Evolutionary conservation across 2,888 invertebrate species (phyloP), one percentile per base, ranked within the genome.

Genomic region (Chloromyia formosa): DNA sequence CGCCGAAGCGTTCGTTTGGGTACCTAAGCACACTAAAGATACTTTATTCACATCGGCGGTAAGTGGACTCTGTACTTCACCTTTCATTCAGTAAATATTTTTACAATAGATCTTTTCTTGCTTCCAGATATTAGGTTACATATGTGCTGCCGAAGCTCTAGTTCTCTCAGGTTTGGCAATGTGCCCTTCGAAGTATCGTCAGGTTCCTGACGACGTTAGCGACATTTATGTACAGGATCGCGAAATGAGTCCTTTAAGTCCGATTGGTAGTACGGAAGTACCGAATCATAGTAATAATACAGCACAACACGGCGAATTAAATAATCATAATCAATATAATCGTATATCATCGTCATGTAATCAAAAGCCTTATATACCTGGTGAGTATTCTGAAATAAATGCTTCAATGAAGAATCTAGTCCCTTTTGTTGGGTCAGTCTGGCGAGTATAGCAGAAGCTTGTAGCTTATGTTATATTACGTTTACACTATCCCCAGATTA

Each of bases 1-100:
- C 86, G 89, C 86, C 83, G 91, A 87, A 83, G 89, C 88, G 82
- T 90, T 89, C 83, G 86, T 87, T 75, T 91, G 90, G 91, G 91
- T 92, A 79, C 90, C 92, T 78, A 89, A 89, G 83, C 89, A 91
- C 85, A 91, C 92, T 79, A 90, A 90, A 83, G 91, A 91, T 80
- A 92, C 92, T 81, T 85, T 92, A 77, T 86, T 90, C 82, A 87
- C 89, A 79, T 89, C 90, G 79, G 90, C 89, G 82, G 90, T 91
- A 86, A 87, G 88, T 83, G 40, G n/a, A n/a, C n/a, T n/a, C n/a
- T n/a, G n/a, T n/a, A n/a, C n/a, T n/a, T n/a, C 14, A 58, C 7
- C 22, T 58, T 58, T 58, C 9, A 12, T 22, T 58, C 7, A 58
- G 10, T 58, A 22, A 9, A 58, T 42, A 12, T 16, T n/a, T 12